These are phyloP conservation scores for Rhabdophis nuchalis DNA, from an alignment of 2,797 vertebrate species.

Conservation along the genomic window DNA sequence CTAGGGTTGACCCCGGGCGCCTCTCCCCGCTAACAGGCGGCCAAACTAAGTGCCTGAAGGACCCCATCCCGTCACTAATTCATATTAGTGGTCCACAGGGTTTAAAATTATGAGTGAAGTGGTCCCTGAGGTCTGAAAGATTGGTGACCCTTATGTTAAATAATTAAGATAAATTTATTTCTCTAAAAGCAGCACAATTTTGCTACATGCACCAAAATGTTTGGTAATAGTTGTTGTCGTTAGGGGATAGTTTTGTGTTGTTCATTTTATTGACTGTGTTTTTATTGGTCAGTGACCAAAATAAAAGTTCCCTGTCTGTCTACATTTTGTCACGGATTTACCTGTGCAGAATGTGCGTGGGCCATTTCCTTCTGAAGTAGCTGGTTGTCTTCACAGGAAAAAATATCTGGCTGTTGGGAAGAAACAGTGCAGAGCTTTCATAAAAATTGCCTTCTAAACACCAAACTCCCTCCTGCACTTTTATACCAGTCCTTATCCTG, in stretches of 20 bases:
- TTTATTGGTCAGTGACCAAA: neutral
- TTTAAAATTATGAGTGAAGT: too few species aligned
- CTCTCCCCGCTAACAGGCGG: too few species aligned
- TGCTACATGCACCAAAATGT: neutral
- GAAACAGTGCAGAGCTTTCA: neutral
- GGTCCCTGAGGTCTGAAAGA: too few species aligned
- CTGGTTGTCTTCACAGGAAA: neutral
- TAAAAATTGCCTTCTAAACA: neutral
- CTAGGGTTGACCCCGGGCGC: too few species aligned
- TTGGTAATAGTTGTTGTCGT: neutral
- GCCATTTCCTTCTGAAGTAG: constrained; percentile 7
- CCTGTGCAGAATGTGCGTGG: constrained; percentile 8
- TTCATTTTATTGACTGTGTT: neutral
- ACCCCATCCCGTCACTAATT: too few species aligned
- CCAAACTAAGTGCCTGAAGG: too few species aligned
- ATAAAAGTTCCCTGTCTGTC: neutral
- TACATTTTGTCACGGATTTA: neutral
- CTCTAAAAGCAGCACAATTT: neutral
- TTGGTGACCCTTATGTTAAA: neutral
- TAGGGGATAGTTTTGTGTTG: neutral
- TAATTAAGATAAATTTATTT: neutral
- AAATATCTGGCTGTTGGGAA: neutral
- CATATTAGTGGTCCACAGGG: too few species aligned
- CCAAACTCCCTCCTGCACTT: neutral
- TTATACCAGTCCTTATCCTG: neutral